A percentile compares a stretch with the other conserved stretches of the same genome.
Evolutionary conservation across 2,113 vertebrate genomes (phyloP).

Genomic region (Pelodiscus sinensis): DNA sequence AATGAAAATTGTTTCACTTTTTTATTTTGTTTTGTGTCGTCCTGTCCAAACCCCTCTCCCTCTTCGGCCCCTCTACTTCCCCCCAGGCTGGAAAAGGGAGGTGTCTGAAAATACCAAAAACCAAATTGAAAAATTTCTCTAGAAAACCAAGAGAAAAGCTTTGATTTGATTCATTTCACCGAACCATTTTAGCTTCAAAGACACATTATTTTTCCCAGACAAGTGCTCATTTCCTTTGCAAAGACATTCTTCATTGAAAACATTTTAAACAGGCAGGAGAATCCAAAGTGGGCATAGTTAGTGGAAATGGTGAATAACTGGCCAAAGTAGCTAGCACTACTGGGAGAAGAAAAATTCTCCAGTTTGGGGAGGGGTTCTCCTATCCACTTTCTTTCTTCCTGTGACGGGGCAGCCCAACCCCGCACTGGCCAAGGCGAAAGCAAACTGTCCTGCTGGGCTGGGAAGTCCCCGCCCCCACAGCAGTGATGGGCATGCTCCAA

Average conservation of each 20-base stretch:
- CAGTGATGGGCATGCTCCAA: too few species aligned
- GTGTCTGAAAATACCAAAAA: background rate
- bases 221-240: background rate
- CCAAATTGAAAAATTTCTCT: background rate
- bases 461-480: too few species aligned
- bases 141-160: background rate
- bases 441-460: too few species aligned
- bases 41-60: background rate
- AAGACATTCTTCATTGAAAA: background rate
- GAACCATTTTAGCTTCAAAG: background rate
- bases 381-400: too few species aligned
- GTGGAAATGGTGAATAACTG: too few species aligned
- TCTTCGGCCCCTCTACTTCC: background rate
- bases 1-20: background rate
- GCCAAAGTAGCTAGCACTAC: too few species aligned
- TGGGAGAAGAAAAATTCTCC: too few species aligned
- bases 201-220: background rate
- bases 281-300: background rate
- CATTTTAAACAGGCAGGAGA: fast-evolving
- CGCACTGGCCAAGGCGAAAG: too few species aligned
- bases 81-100: too few species aligned
- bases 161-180: background rate
- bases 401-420: too few species aligned
- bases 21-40: background rate
- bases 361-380: too few species aligned